These are phyloP conservation scores for Gymnarchus niloticus DNA, from an alignment of 2,113 vertebrate species.

Conservation along the genomic window DNA sequence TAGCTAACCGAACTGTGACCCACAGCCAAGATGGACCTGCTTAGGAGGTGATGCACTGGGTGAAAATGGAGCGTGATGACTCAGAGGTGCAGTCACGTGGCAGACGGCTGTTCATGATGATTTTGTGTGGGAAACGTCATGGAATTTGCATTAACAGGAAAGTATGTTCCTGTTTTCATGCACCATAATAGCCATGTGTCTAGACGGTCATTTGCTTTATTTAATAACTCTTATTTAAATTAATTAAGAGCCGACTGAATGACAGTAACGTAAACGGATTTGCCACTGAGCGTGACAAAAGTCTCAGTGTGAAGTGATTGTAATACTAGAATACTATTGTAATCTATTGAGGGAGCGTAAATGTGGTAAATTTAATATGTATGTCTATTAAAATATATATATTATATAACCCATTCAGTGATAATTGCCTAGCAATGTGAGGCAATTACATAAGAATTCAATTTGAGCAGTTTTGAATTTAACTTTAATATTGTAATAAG, in stretches of 20 bases:
- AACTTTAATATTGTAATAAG: not conserved
- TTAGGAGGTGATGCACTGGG: not conserved
- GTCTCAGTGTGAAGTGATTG: not conserved
- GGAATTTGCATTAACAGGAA: not conserved
- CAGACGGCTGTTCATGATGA: not conserved
- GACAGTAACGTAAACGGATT: not conserved
- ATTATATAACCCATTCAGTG: not conserved
- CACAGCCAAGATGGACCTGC: not conserved
- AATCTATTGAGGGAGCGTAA: not conserved
- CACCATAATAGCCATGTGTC: not conserved
- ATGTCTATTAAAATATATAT: not conserved
- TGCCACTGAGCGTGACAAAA: not conserved
- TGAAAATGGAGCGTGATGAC: not conserved
- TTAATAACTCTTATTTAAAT: constrained; percentile 9
- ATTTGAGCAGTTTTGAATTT: not conserved
- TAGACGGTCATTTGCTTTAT: not conserved
- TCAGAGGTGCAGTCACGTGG: not conserved
- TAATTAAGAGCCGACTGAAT: not conserved
- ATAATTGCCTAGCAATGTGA: no score
- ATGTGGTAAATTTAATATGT: not conserved
- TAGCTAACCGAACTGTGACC: not conserved
- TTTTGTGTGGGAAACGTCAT: not conserved
- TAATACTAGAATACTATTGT: no score
- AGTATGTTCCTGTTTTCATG: not conserved
- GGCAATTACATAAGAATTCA: no score